Conservation (phyloP, 2,113 vertebrate species). For the Plestiodon gilberti region DNA sequence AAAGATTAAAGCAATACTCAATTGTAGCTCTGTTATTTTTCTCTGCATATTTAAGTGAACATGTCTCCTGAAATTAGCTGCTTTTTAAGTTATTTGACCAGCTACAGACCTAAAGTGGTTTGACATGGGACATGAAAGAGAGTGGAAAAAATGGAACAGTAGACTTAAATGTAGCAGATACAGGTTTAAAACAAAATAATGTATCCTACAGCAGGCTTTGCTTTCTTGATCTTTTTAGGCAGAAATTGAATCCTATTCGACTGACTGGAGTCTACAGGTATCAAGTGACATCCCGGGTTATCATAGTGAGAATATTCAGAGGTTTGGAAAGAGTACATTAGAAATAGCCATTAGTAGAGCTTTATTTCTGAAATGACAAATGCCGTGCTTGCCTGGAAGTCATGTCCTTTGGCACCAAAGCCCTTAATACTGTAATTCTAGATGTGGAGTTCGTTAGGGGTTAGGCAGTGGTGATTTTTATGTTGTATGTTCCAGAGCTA, state of each 20-base stretch:
- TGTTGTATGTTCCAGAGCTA: background rate
- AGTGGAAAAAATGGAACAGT: background rate
- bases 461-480: background rate
- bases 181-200: background rate
- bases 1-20: background rate
- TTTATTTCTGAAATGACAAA: constrained; percentile 2
- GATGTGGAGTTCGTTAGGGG: background rate
- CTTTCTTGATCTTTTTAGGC: constrained; percentile 13
- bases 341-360: background rate
- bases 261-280: background rate
- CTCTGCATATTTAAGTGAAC: background rate
- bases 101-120: background rate
- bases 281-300: background rate
- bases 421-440: too few relatives aligned
- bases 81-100: background rate
- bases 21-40: background rate
- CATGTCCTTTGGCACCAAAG: background rate
- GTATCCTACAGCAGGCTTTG: constrained; percentile 13
- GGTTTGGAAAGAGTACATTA: background rate
- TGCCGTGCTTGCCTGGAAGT: background rate
- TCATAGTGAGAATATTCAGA: background rate
- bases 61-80: background rate
- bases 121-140: background rate
- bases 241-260: background rate
- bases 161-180: background rate